phyloP scores from a whole-genome alignment of 2,888 invertebrate species.

The Lasioglossum zephyrum region DNA sequence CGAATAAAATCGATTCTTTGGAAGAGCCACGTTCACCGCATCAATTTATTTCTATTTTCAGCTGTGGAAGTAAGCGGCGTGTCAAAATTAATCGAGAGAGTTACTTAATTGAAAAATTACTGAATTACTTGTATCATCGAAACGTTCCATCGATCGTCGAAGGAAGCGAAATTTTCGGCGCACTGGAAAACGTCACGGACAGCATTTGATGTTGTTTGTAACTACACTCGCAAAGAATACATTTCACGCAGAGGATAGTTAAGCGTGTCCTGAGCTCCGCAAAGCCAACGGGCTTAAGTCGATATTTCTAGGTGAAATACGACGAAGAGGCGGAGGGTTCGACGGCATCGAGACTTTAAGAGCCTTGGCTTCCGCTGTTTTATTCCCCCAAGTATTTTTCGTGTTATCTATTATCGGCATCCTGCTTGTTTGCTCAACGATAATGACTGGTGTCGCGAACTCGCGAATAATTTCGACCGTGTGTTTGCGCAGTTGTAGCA shows the following conservation, averaged over 20 bases:
- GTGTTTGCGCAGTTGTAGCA: background rate
- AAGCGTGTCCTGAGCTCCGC: constrained; percentile 37
- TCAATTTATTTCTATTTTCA: background rate
- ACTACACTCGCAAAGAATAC: constrained; percentile 20
- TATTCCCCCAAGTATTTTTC: background rate
- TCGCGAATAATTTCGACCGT: background rate
- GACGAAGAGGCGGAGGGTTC: background rate
- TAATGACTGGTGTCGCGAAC: background rate
- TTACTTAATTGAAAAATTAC: too few relatives aligned
- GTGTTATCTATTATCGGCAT: background rate
- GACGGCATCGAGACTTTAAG: constrained; percentile 27
- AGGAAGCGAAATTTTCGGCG: background rate
- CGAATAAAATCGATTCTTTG: background rate
- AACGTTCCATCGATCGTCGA: background rate
- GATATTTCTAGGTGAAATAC: constrained; percentile 40
- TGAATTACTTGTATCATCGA: background rate
- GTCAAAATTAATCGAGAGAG: background rate
- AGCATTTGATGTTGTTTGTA: constrained; percentile 15
- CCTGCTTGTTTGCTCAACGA: background rate
- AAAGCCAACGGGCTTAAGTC: constrained; percentile 40
- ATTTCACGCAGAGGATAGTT: constrained; percentile 27
- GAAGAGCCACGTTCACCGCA: background rate
- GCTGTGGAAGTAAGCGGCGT: background rate
- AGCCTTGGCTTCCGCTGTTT: constrained; percentile 12
- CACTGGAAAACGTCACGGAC: background rate